phyloP scores from a whole-genome alignment of 2,797 vertebrate species.

The Erethizon dorsatum region DNA sequence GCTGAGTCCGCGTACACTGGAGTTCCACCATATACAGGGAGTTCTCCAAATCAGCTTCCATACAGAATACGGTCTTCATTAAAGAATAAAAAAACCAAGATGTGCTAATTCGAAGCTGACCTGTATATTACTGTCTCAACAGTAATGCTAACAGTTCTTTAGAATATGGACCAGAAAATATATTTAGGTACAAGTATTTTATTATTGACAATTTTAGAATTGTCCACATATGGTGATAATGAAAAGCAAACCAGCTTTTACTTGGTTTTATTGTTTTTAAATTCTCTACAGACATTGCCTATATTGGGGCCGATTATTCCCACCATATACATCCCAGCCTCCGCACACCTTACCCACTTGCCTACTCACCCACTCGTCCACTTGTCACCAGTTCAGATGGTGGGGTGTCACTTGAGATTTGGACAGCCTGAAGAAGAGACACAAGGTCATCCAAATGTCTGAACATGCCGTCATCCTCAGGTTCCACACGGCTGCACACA shows the following conservation, averaged over 20 bases:
- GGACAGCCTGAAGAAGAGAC: neutral
- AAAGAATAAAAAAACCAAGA: constrained; percentile 1
- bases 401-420: neutral
- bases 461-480: neutral
- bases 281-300: neutral
- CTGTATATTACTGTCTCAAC: neutral
- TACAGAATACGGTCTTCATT: neutral
- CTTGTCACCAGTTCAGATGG: neutral
- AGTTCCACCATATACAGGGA: neutral
- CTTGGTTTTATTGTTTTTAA: constrained; percentile 9
- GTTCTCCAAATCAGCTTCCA: neutral
- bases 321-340: neutral
- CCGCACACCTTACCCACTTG: neutral
- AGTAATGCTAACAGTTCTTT: neutral
- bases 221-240: neutral
- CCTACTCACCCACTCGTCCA: too few species aligned
- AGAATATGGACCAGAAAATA: neutral
- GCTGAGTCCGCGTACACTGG: rapidly evolving
- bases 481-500: neutral
- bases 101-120: neutral
- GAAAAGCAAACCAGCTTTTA: neutral
- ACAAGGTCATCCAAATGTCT: neutral
- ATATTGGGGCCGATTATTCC: neutral
- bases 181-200: neutral
- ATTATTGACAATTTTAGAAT: neutral